These are phyloP conservation scores for Lacerta viridis DNA, from an alignment of 2,797 vertebrate genomes.

Conservation along the genomic window DNA sequence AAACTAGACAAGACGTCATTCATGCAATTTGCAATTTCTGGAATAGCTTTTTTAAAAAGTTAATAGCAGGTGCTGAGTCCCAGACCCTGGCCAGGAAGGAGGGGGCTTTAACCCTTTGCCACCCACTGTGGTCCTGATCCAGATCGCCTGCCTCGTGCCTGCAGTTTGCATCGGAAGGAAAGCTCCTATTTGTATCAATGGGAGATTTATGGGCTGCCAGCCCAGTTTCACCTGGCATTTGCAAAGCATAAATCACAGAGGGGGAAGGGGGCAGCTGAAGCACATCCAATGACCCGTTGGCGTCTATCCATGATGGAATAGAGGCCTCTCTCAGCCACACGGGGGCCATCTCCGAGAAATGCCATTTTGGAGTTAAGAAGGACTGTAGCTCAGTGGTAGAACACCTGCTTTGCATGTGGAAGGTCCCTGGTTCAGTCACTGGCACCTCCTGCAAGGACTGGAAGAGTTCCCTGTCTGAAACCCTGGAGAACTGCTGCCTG, in stretches of 20 bases:
- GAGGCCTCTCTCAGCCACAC: neutral
- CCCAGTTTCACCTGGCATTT: neutral
- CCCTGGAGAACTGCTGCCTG: no score
- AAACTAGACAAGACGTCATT: neutral
- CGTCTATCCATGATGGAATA: neutral
- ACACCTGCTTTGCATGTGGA: no score
- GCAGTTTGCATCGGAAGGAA: neutral
- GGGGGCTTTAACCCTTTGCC: neutral
- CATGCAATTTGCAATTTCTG: neutral
- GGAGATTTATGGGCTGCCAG: slow-evolving; percentile 10
- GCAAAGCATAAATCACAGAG: slow-evolving; percentile 15
- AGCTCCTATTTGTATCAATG: neutral
- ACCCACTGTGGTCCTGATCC: neutral
- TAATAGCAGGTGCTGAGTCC: neutral
- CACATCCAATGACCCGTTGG: neutral
- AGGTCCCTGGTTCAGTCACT: no score
- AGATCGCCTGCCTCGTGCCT: no score
- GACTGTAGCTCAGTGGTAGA: no score
- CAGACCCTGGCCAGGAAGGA: neutral
- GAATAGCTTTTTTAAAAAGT: neutral
- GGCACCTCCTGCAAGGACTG: no score
- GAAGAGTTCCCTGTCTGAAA: no score
- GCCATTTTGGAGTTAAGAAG: no score
- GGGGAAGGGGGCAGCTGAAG: neutral
- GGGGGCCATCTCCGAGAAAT: no score